Base-by-base conservation (phyloP, 1,140 invertebrate genomes). In the Lepidurus apus region DNA sequence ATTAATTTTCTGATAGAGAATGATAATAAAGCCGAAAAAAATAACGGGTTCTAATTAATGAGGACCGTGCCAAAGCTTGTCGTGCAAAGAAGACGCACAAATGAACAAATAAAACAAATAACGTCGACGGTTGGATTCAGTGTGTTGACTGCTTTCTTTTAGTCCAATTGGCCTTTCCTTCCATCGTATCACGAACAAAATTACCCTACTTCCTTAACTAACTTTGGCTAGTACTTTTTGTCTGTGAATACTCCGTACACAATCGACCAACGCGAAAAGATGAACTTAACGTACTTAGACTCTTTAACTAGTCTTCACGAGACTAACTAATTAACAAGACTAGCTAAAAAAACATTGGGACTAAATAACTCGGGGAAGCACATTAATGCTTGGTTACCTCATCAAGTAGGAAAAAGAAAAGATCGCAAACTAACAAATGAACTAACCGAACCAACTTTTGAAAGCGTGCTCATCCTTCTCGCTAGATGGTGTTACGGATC, bases 51-150 rank as follows among this genome's bases (percentile, higher is more conserved):
- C 7, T 65, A 21, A 21, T 65, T n/a, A 13, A 65, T n/a, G 53
- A n/a, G 53, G 53, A 65, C 53, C 53, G 53, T 65, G 53, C 53
- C 53, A 65, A 65, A 65, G 53, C 53, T 65, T 65, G 53, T 65
- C 53, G 53, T 21, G 21, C 53, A 65, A 65, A 65, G 21, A 65
- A n/a, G 53, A 7, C 21, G 53, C 53, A 65, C 53, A 65, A 21
- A 21, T 13, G 21, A 65, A 65, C 53, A 65, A 65, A 65, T 17
- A 13, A 65, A 65, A 65, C 45, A 47, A 47, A 47, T 11, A 13
- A 65, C 53, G 17, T 65, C 21, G 53, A 65, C 53, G 53, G 53
- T n/a, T 65, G 21, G 34, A 4, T 34, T 34, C 34, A 34, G 4
- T 34, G 34, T 34, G 34, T 34, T 34, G 34, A 34, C 34, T 4